A percentile compares a stretch with the other conserved stretches of the same genome.
Evolutionary conservation across 2,888 invertebrate genomes (phyloP).

Genomic region (Mimumesa dahlbomi): DNA sequence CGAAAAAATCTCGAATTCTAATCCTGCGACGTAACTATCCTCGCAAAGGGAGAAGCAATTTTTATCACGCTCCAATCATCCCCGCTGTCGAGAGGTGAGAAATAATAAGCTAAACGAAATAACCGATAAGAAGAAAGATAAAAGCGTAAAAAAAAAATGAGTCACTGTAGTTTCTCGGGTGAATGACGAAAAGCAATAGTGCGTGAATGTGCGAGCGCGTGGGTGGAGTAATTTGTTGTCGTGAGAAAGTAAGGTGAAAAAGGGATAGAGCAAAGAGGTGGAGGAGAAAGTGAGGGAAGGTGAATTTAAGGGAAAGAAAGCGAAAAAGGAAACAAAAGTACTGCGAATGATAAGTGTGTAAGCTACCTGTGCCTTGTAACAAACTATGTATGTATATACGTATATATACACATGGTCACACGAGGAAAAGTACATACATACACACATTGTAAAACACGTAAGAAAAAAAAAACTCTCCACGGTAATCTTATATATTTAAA

Average conservation of each 20-base stretch:
- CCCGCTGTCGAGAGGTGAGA: constrained; percentile 2
- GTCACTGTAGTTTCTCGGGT: constrained; percentile 68
- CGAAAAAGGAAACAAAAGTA: constrained; percentile 5
- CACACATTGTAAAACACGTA: constrained; percentile 41
- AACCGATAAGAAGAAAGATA: constrained; percentile 16
- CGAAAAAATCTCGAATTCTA: no score
- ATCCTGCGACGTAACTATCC: not conserved
- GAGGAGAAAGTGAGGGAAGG: constrained; percentile 3
- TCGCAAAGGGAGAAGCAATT: not conserved
- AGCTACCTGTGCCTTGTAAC: constrained; percentile 81
- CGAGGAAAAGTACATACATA: constrained; percentile 38
- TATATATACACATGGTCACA: constrained; percentile 55
- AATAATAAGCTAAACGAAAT: constrained; percentile 28
- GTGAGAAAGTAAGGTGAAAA: constrained; percentile 38
- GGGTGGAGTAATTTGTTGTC: constrained; percentile 29
- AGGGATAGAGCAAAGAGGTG: no score
- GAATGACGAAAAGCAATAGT: constrained; percentile 76
- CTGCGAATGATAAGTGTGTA: constrained; percentile 76
- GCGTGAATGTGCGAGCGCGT: constrained; percentile 51
- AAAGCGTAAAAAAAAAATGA: constrained; percentile 27
- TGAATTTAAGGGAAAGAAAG: not conserved
- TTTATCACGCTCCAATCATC: constrained; percentile 44
- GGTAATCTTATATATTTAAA: constrained; percentile 67
- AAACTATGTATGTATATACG: constrained; percentile 75
- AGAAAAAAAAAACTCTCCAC: constrained; percentile 71